Conservation (phyloP, 2,113 vertebrate genomes). For the Pedetes capensis region DNA sequence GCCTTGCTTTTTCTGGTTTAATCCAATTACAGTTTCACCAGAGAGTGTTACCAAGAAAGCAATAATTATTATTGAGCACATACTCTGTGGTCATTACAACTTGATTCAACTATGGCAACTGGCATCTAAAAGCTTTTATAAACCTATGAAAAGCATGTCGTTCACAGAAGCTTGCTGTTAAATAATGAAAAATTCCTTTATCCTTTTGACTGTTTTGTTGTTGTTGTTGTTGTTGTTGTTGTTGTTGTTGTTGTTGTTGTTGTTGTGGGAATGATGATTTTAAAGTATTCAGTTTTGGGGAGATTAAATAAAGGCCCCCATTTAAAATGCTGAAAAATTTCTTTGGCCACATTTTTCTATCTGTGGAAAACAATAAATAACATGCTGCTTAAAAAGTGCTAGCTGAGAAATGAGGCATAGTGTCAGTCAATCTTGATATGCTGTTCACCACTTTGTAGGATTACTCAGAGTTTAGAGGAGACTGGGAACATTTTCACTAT, state of each 20-base stretch:
- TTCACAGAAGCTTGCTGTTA: not conserved
- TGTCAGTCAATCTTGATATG: not conserved
- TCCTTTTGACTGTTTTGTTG: not conserved
- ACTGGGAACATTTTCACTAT: not conserved
- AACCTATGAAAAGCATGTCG: not conserved
- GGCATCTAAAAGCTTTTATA: not conserved
- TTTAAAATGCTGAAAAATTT: not conserved
- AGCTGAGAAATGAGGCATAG: not conserved
- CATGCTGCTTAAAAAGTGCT: not conserved
- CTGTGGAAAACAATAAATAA: conserved; percentile 6
- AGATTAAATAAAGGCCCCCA: not conserved
- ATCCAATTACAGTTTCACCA: not conserved
- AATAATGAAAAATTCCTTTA: not conserved
- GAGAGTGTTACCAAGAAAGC: not conserved
- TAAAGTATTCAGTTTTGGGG: not conserved
- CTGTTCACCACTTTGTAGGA: not conserved
- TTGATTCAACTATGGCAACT: not conserved
- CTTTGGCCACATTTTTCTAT: not conserved
- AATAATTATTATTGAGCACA: not conserved
- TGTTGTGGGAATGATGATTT: not conserved
- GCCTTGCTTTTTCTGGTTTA: not conserved
- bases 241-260: too few relatives aligned
- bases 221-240: too few relatives aligned
- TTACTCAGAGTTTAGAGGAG: not conserved
- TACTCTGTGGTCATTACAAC: not conserved